Percentiles rank a stretch among this genome's conserved stretches.
Conservation (phyloP, 2,888 invertebrate species). For the Drosophila gaucha region DNA sequence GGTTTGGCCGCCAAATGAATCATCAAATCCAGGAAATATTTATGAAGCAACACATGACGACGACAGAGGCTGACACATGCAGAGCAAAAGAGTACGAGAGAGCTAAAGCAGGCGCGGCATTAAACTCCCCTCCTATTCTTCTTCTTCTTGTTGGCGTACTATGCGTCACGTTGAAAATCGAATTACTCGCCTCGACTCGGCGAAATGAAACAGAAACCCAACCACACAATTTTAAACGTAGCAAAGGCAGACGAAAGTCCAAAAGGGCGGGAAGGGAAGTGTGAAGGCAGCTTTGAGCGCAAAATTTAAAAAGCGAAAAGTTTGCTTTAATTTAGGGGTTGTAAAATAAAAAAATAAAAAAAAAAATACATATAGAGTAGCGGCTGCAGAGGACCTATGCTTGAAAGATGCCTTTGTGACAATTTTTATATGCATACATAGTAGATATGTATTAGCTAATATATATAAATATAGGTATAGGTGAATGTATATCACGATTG, state of each 20-base stretch:
- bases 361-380: slow-evolving; percentile 4
- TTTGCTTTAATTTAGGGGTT: slow-evolving; percentile 67
- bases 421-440: neutral
- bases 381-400: slow-evolving; percentile 12
- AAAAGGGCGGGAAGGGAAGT: neutral
- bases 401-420: neutral
- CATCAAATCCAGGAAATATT: slow-evolving; percentile 56
- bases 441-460: neutral
- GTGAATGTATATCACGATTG: neutral
- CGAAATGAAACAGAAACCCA: slow-evolving; percentile 77
- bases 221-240: slow-evolving; percentile 48
- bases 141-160: slow-evolving; percentile 32
- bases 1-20: slow-evolving; percentile 40
- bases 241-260: slow-evolving; percentile 6
- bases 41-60: slow-evolving; percentile 53
- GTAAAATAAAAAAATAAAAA: slow-evolving; percentile 27
- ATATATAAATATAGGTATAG: neutral
- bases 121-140: slow-evolving; percentile 12
- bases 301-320: slow-evolving; percentile 43
- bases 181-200: slow-evolving; percentile 65
- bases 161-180: slow-evolving; percentile 77
- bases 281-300: slow-evolving; percentile 5
- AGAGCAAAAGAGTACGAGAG: slow-evolving; percentile 3
- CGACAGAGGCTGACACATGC: slow-evolving; percentile 17
- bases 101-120: slow-evolving; percentile 12